Conservation (phyloP, 1,140 invertebrate genomes). For the Drosophila varians region DNA sequence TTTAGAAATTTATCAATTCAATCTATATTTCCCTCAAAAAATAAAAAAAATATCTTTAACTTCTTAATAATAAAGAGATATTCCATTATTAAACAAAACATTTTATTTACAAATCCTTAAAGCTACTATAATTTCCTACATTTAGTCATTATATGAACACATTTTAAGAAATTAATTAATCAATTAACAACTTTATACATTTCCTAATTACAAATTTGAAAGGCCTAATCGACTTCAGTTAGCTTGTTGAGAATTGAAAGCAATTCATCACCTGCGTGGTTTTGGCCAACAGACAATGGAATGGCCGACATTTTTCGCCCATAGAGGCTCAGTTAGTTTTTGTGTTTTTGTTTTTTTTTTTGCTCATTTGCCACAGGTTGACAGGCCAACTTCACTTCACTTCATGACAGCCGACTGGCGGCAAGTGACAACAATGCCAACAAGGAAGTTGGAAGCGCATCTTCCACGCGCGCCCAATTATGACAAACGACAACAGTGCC, state of each 20-base stretch:
- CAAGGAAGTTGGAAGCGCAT: slow-evolving; percentile 71
- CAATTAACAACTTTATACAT: neutral
- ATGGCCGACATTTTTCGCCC: slow-evolving; percentile 33
- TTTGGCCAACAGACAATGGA: slow-evolving; percentile 14
- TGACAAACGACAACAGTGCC: slow-evolving; percentile 60
- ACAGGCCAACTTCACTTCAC: slow-evolving; percentile 17
- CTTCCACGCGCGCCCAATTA: slow-evolving; percentile 76
- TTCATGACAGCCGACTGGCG: slow-evolving; percentile 33
- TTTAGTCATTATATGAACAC: no score
- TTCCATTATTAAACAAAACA: no score
- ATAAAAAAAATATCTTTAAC: no score
- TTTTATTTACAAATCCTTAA: no score
- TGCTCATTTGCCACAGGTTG: slow-evolving; percentile 54
- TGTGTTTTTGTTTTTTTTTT: slow-evolving; percentile 28
- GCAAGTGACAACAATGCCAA: slow-evolving; percentile 55
- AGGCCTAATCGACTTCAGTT: neutral
- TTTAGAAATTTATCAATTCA: no score
- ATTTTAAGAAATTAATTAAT: neutral
- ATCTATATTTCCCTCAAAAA: no score
- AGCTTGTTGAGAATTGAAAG: neutral
- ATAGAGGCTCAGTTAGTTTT: slow-evolving; percentile 15
- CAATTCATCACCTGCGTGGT: neutral
- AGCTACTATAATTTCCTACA: no score
- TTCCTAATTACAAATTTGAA: neutral
- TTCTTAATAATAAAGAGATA: no score